These are phyloP conservation scores for Diceros bicornis DNA, from an alignment of 2,797 vertebrate genomes.

Conservation along the genomic window DNA sequence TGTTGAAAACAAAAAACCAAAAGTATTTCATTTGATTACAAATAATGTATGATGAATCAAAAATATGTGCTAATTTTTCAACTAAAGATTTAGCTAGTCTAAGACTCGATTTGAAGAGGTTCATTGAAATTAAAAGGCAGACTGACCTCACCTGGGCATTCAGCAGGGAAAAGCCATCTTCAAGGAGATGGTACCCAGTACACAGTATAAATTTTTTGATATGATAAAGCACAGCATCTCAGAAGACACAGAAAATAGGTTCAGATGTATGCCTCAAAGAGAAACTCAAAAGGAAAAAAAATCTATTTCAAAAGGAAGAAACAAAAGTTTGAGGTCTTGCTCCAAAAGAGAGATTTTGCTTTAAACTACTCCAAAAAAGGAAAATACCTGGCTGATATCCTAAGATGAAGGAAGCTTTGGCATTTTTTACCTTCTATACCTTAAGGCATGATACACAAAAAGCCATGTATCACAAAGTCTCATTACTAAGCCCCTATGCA, in stretches of 20 bases:
- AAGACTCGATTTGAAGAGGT: not conserved
- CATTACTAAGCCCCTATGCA: not conserved
- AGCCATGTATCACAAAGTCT: not conserved
- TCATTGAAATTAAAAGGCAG: not conserved
- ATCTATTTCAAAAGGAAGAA: slow-evolving; percentile 31
- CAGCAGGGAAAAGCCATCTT: not conserved
- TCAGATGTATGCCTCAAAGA: slow-evolving; percentile 3
- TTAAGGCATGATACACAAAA: not conserved
- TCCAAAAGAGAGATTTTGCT: slow-evolving; percentile 37
- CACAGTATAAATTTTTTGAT: not conserved
- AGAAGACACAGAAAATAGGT: slow-evolving; percentile 21
- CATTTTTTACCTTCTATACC: slow-evolving; percentile 28
- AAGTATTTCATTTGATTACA: slow-evolving; percentile 28
- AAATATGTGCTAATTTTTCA: not conserved
- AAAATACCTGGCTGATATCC: not conserved
- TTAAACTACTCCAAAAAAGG: not conserved
- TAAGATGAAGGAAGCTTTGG: not conserved
- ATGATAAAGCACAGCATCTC: not conserved
- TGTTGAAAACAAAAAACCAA: slow-evolving; percentile 48
- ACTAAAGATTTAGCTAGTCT: slow-evolving; percentile 2
- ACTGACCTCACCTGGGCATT: not conserved
- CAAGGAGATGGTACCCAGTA: not conserved
- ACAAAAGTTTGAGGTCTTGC: not conserved
- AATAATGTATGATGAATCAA: not conserved
- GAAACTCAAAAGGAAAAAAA: slow-evolving; percentile 5